Evolutionary conservation across 2,113 vertebrate species (phyloP).

Genomic region (Chionis minor): DNA sequence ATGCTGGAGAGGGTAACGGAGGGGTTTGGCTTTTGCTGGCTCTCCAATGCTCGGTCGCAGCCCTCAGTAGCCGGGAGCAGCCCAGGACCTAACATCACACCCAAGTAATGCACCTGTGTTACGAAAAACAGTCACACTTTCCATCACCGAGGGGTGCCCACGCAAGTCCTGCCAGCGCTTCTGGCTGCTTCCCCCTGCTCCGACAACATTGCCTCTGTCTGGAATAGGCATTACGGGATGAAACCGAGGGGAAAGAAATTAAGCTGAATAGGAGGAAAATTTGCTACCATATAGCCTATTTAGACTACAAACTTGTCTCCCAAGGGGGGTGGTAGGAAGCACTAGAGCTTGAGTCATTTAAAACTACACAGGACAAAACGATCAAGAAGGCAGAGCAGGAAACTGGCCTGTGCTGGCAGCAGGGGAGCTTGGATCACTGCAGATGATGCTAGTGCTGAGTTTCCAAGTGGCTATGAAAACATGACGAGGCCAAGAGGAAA

Average conservation of each 20-base stretch:
- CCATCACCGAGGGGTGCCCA: background rate
- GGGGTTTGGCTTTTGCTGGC: background rate
- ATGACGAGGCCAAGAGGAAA: slow-evolving; percentile 25
- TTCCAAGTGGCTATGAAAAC: slow-evolving; percentile 55
- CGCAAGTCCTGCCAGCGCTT: background rate
- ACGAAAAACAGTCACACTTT: background rate
- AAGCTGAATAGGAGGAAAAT: slow-evolving; percentile 49
- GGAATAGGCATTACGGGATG: background rate
- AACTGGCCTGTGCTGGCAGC: slow-evolving; percentile 35
- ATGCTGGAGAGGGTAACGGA: background rate
- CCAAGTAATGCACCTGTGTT: slow-evolving; percentile 1
- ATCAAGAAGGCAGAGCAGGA: slow-evolving; percentile 36
- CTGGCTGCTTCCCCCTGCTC: background rate
- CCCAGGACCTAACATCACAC: background rate
- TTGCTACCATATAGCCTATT: slow-evolving; percentile 22
- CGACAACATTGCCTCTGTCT: background rate
- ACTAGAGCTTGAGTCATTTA: background rate
- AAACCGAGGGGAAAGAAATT: background rate
- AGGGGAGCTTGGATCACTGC: background rate
- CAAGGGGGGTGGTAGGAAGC: slow-evolving; percentile 10
- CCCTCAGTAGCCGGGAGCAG: background rate
- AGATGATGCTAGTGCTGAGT: background rate
- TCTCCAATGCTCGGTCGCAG: background rate
- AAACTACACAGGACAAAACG: background rate
- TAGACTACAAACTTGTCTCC: slow-evolving; percentile 8